Percentiles rank a stretch among this genome's conserved stretches.
These are phyloP conservation scores for Eulithis testata DNA, from an alignment of 2,888 invertebrate species.

Conservation along the genomic window DNA sequence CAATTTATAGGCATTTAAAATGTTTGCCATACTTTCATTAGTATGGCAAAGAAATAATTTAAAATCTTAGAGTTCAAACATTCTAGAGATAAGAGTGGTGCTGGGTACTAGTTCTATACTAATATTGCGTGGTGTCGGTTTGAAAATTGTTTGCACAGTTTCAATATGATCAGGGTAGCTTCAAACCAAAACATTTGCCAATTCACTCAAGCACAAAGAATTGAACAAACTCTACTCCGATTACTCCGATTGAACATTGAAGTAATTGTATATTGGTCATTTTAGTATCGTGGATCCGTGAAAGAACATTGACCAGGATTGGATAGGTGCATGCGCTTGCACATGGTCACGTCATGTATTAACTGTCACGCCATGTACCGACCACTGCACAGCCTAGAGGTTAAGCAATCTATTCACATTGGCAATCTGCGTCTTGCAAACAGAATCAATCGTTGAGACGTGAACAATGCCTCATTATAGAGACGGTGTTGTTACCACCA, in stretches of 20 bases:
- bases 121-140: background rate
- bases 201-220: too few relatives aligned
- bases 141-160: conserved; percentile 29
- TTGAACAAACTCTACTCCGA: too few relatives aligned
- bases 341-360: conserved; percentile 31
- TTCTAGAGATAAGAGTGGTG: background rate
- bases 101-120: too few relatives aligned
- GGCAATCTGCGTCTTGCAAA: conserved; percentile 63
- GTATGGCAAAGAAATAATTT: conserved; percentile 1
- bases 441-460: conserved; percentile 69
- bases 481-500: conserved; percentile 69
- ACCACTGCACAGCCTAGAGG: conserved; percentile 43
- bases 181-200: background rate
- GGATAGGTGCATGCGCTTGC: conserved; percentile 44
- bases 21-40: background rate
- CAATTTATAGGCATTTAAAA: background rate
- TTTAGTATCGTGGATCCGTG: conserved; percentile 65
- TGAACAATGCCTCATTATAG: conserved; percentile 80
- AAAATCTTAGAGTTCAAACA: background rate
- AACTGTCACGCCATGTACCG: conserved; percentile 8
- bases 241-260: too few relatives aligned
- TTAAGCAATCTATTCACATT: conserved; percentile 62
- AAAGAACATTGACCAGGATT: conserved; percentile 65
- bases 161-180: too few relatives aligned
- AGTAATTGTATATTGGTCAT: conserved; percentile 39